Conservation (phyloP, 2,888 invertebrate species). For the Andrena marginata region DNA sequence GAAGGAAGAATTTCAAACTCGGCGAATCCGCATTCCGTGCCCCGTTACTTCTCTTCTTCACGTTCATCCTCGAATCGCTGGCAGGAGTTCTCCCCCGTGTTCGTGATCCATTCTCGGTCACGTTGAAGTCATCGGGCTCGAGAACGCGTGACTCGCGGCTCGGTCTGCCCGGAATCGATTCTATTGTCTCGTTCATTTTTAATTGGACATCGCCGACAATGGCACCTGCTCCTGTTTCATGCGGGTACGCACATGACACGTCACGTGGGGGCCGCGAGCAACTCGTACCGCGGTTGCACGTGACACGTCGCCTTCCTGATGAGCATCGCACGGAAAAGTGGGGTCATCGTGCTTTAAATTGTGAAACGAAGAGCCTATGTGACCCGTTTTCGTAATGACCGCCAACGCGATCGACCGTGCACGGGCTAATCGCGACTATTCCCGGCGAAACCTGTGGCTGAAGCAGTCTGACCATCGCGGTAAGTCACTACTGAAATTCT, state of each 20-base stretch:
- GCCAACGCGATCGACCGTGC: slow-evolving; percentile 43
- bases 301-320: slow-evolving; percentile 64
- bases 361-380: slow-evolving; percentile 60
- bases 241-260: slow-evolving; percentile 71
- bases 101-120: neutral
- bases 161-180: neutral
- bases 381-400: slow-evolving; percentile 50
- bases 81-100: neutral
- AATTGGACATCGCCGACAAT: slow-evolving; percentile 55
- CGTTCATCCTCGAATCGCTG: too few species aligned
- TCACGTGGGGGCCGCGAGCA: slow-evolving; percentile 68
- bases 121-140: neutral
- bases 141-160: neutral
- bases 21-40: too few species aligned
- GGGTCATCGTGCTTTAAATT: slow-evolving; percentile 66
- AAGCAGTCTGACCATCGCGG: slow-evolving; percentile 51
- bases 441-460: slow-evolving; percentile 6
- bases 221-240: slow-evolving; percentile 68
- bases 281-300: slow-evolving; percentile 66
- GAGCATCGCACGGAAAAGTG: slow-evolving; percentile 61
- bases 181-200: slow-evolving; percentile 51
- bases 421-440: slow-evolving; percentile 36
- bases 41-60: neutral
- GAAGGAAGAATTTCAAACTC: too few species aligned
- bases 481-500: slow-evolving; percentile 57